A percentile compares a stretch with the other conserved stretches of the same genome.
Evolutionary conservation across 2,797 vertebrate genomes (phyloP).

Genomic region (Melanotaenia maccullochi): DNA sequence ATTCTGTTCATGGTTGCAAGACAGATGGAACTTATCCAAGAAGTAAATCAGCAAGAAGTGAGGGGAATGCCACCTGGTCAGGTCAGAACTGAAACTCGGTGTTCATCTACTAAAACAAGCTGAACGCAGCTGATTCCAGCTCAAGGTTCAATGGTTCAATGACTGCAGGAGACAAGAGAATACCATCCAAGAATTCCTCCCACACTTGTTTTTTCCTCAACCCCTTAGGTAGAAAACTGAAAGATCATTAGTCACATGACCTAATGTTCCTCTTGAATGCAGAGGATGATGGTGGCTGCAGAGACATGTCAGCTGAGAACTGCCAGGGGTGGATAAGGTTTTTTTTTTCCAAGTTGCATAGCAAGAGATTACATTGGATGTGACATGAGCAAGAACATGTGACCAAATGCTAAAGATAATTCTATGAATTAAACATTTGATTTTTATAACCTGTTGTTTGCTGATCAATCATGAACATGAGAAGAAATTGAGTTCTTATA

Average conservation of each 20-base stretch:
- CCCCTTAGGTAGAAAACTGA: neutral
- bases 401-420: neutral
- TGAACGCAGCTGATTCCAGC: too few relatives aligned
- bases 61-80: neutral
- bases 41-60: too few relatives aligned
- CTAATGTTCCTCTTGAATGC: neutral
- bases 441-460: neutral
- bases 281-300: neutral
- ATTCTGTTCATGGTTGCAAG: too few relatives aligned
- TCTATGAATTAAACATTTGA: neutral
- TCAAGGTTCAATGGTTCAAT: neutral
- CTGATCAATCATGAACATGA: neutral
- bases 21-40: too few relatives aligned
- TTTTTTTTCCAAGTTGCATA: neutral
- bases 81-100: neutral
- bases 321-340: neutral
- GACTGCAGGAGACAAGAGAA: neutral
- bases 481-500: neutral
- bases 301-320: neutral
- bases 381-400: neutral
- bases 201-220: neutral
- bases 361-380: neutral
- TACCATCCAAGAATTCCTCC: neutral
- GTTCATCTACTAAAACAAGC: neutral
- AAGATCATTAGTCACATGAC: neutral